Evolutionary conservation across 2,888 invertebrate genomes (phyloP), one percentile per base, ranked within the genome.

Genomic region (Anodontia alba): DNA sequence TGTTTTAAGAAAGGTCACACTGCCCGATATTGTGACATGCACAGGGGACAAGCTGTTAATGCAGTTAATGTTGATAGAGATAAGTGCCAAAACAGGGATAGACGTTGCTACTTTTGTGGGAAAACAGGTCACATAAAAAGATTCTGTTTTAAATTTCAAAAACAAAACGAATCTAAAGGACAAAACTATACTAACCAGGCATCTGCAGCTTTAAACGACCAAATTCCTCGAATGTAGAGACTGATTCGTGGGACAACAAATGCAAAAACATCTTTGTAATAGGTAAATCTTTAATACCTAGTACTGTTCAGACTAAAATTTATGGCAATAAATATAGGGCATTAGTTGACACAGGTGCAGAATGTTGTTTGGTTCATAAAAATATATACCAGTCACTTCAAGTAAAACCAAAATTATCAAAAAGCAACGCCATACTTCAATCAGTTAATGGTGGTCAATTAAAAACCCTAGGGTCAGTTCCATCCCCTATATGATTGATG

Each of bases 161-260:
- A 15, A 10, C 57, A 57, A 29, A 23, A 57, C 17, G 57, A 57
- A 57, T 57, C 1, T 57, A 17, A 57, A 57, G 7, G 29, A 10
- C 57, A 57, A 29, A 23, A 57, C 17, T 3, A 49, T 10, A n/a
- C 49, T n/a, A n/a, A n/a, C 49, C 49, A 49, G 20, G 49, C 8
- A 49, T 15, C 49, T 5, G 17, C 12, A 49, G 49, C 8, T 57
- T 57, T 57, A 57, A 57, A 57, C 23, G 57, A 23, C 7, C 29
- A 57, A 57, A 26, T 57, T 57, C 57, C 57, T 29, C 57, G 57
- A 57, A 57, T 57, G 57, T 26, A 57, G 29, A 57, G 23, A n/a
- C 51, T n/a, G 51, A 51, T 51, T 51, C 23, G 51, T 10, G 57
- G 57, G 26, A 57, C 57, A 57, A 57, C 20, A 49, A 49, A 49